phyloP scores from a whole-genome alignment of 2,113 vertebrate species.

The Ochotona curzoniae region DNA sequence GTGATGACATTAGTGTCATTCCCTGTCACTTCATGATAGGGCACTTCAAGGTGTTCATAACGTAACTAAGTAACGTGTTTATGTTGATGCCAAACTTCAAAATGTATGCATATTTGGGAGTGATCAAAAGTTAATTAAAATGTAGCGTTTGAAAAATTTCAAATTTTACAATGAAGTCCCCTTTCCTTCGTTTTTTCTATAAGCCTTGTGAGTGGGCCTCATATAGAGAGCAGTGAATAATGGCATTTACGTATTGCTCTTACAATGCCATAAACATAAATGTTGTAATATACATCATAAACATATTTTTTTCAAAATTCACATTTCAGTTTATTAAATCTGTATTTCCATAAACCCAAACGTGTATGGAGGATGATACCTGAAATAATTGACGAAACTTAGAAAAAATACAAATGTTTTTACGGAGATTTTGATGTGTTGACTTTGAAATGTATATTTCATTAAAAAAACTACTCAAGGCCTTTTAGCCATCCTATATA shows the following conservation, averaged over 20 bases:
- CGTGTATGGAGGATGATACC: fast-evolving
- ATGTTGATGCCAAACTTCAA: too few relatives aligned
- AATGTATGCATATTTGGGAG: too few relatives aligned
- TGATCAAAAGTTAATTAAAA: too few relatives aligned
- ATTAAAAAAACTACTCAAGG: background rate
- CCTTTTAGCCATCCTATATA: background rate
- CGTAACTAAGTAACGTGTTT: too few relatives aligned
- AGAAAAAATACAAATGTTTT: background rate
- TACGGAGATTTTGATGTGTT: background rate
- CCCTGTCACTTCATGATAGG: background rate
- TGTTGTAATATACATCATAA: background rate
- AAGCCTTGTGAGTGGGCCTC: too few relatives aligned
- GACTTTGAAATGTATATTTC: background rate
- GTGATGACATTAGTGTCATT: background rate
- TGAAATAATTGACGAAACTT: background rate
- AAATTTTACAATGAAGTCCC: too few relatives aligned
- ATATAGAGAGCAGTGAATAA: background rate
- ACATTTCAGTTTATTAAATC: background rate
- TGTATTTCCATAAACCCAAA: background rate
- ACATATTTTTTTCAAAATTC: background rate
- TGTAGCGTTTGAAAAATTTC: too few relatives aligned
- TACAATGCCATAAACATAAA: background rate
- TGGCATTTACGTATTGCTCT: background rate
- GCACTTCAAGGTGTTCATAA: too few relatives aligned
- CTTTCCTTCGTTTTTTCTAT: too few relatives aligned